A percentile compares a stretch with the other conserved stretches of the same genome.
phyloP scores from a whole-genome alignment of 2,113 vertebrate species.

The Tragelaphus imberbis region DNA sequence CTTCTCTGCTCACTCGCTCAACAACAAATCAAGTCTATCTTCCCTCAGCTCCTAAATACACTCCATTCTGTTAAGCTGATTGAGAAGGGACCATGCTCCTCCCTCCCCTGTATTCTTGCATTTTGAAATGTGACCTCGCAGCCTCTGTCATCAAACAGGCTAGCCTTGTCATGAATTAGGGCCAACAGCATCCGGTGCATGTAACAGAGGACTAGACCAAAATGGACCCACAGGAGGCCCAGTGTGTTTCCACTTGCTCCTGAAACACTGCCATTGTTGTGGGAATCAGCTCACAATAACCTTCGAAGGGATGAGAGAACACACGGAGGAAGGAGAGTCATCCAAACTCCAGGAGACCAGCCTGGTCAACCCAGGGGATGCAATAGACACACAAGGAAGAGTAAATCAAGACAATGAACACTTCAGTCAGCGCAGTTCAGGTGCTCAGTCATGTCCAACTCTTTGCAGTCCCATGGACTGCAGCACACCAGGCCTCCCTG shows the following conservation, averaged over 20 bases:
- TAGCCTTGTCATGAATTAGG: fast-evolving
- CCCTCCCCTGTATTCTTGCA: no score
- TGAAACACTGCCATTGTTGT: neutral
- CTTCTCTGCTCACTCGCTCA: neutral
- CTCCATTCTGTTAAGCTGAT: neutral
- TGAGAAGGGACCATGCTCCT: neutral
- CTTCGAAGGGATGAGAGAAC: neutral
- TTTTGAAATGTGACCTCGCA: neutral
- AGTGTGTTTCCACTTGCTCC: neutral
- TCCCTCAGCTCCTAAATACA: neutral
- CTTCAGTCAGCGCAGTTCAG: neutral
- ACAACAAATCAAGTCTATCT: neutral
- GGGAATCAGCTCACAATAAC: neutral
- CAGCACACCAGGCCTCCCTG: neutral
- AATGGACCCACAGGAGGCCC: neutral
- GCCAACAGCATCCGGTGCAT: no score
- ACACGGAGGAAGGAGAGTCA: neutral
- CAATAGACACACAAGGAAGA: neutral
- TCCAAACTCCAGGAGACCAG: neutral
- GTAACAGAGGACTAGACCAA: neutral
- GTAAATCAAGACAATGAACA: neutral
- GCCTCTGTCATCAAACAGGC: neutral
- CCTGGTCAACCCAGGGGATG: neutral
- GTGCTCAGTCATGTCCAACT: fast-evolving
- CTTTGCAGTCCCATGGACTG: neutral